Evolutionary conservation across 2,888 invertebrate species (phyloP).

Genomic region (Microctonus brassicae): DNA sequence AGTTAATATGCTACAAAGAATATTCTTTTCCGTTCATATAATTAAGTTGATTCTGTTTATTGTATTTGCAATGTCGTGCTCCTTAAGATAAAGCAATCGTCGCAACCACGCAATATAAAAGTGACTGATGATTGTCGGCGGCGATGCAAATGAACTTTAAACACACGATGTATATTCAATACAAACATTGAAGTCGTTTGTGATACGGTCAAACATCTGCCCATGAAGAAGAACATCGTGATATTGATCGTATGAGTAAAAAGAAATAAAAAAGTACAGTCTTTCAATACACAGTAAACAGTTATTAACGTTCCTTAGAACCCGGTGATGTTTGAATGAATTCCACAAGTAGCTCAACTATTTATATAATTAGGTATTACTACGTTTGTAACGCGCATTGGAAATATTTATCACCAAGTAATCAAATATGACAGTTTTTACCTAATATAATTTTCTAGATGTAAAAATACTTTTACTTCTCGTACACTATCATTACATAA

Average conservation of each 20-base stretch:
- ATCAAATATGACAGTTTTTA: not conserved
- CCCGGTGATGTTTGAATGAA: not conserved
- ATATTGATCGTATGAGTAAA: not conserved
- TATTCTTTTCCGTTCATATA: too few species aligned
- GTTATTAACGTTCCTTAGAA: not conserved
- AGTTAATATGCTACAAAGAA: too few species aligned
- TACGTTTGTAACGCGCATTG: not conserved
- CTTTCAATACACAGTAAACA: not conserved
- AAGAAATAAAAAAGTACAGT: not conserved
- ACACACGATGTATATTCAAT: conserved; percentile 36
- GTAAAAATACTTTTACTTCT: not conserved
- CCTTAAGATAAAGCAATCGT: conserved; percentile 47
- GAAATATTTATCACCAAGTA: not conserved
- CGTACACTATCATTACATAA: not conserved
- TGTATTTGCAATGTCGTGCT: conserved; percentile 33
- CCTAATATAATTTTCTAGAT: not conserved
- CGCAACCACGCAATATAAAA: conserved; percentile 22
- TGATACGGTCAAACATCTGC: not conserved
- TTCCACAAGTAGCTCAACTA: not conserved
- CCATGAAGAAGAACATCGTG: not conserved
- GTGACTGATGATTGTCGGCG: conserved; percentile 23
- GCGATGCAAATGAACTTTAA: conserved; percentile 48
- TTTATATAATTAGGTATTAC: conserved; percentile 3
- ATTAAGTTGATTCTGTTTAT: too few species aligned
- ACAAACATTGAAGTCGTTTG: not conserved